Evolutionary conservation across 1,140 invertebrate species (phyloP).

Genomic region (Eciton burchellii): DNA sequence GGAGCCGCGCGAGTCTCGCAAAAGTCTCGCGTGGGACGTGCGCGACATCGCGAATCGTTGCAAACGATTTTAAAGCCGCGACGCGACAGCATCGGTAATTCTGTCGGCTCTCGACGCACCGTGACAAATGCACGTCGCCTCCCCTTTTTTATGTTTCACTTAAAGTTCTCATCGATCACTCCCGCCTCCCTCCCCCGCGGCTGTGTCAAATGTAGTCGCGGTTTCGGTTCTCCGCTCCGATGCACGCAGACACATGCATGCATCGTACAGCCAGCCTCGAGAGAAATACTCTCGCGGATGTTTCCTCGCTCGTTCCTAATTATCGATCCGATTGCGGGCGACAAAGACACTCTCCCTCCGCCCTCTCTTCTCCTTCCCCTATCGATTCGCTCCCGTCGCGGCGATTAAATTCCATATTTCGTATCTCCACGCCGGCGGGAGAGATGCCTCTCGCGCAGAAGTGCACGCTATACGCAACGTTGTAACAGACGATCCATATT

Average conservation of each 20-base stretch:
- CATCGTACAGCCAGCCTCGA: too few species aligned
- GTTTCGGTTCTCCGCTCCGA: conserved; percentile 15
- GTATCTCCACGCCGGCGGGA: conserved; percentile 22
- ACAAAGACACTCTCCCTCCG: not conserved
- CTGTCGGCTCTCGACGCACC: not conserved
- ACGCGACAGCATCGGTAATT: not conserved
- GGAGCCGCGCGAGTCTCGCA: too few species aligned
- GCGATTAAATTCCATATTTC: conserved; percentile 27
- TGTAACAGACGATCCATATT: conserved; percentile 55
- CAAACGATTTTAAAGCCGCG: conserved; percentile 14
- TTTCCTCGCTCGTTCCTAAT: conserved; percentile 17
- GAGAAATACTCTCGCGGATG: not conserved
- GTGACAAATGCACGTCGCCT: not conserved
- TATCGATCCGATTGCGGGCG: not conserved
- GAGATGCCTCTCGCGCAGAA: conserved; percentile 27
- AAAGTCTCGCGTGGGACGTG: not conserved
- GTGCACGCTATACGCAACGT: conserved; percentile 50
- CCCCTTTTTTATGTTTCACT: not conserved
- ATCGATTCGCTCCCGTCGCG: conserved; percentile 19
- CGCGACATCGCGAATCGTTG: not conserved
- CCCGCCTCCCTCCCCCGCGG: not conserved
- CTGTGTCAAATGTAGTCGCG: conserved; percentile 10
- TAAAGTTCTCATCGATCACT: conserved; percentile 30
- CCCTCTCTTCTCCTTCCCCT: too few species aligned
- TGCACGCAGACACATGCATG: not conserved